phyloP scores from a whole-genome alignment of 2,797 vertebrate genomes.

The Protosalanx chinensis region DNA sequence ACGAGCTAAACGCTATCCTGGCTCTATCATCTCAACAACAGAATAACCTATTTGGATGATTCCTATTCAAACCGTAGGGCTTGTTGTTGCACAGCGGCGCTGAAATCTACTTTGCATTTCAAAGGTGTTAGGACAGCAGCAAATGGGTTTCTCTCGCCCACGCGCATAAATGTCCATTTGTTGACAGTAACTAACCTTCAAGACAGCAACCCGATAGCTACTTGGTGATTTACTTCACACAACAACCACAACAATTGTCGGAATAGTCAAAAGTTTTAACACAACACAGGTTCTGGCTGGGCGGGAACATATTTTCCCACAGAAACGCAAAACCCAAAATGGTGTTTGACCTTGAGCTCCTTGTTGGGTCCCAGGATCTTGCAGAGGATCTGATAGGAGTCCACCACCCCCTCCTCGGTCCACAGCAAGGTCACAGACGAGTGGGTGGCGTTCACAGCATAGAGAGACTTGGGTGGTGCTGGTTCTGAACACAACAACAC shows the following conservation, averaged over 20 bases:
- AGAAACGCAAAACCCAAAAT: too few relatives aligned
- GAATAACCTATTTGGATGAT: neutral
- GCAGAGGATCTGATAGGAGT: constrained; percentile 89
- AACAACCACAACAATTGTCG: neutral
- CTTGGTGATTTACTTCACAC: neutral
- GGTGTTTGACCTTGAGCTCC: constrained; percentile 61
- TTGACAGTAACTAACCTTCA: neutral
- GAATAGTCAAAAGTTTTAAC: neutral
- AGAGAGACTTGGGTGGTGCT: constrained; percentile 80
- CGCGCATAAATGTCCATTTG: constrained; percentile 3
- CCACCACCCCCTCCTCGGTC: constrained; percentile 91
- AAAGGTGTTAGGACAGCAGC: neutral
- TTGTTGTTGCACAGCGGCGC: neutral
- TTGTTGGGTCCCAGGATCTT: constrained; percentile 64
- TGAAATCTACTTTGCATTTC: neutral
- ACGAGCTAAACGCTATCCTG: too few relatives aligned
- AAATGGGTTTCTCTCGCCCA: too few relatives aligned
- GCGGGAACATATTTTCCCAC: neutral
- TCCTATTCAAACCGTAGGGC: neutral
- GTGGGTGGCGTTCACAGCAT: constrained; percentile 88
- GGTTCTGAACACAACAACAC: neutral
- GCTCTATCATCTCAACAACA: neutral
- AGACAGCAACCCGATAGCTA: neutral
- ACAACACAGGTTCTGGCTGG: neutral
- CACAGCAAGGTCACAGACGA: constrained; percentile 90